Percentiles rank a stretch among this genome's conserved stretches.
Conservation (phyloP, 2,797 vertebrate genomes). For the Rhinogobio ventralis region DNA sequence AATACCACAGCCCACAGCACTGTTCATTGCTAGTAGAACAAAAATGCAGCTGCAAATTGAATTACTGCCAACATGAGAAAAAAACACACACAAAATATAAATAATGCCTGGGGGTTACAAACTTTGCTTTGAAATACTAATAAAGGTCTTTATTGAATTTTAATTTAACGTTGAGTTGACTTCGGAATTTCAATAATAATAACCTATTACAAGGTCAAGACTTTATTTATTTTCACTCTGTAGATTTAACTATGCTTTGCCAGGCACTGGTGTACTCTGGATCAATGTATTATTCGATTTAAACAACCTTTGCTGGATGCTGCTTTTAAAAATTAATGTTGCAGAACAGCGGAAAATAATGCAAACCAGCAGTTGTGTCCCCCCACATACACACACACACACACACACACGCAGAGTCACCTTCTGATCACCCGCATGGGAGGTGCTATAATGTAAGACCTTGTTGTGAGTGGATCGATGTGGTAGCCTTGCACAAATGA, state of each 20-base stretch:
- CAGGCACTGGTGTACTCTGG: conserved; percentile 23
- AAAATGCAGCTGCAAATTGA: not conserved
- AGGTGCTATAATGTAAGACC: conserved; percentile 18
- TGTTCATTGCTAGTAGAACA: conserved; percentile 3
- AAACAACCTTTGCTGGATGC: conserved; percentile 52
- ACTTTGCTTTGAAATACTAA: conserved; percentile 13
- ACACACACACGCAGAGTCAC: conserved; percentile 26
- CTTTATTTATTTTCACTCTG: conserved; percentile 47
- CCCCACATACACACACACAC: conserved; percentile 17
- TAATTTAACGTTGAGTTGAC: conserved; percentile 36
- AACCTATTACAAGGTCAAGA: conserved; percentile 43
- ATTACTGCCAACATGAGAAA: not conserved
- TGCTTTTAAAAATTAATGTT: conserved; percentile 59
- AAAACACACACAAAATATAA: not conserved
- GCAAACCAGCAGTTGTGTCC: conserved; percentile 34
- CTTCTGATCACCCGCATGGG: conserved; percentile 20
- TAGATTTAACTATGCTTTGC: conserved; percentile 45
- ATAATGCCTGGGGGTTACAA: conserved; percentile 34
- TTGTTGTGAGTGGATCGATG: conserved; percentile 44
- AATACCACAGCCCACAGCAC: not conserved
- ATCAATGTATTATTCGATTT: conserved; percentile 64
- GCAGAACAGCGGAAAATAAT: conserved; percentile 48
- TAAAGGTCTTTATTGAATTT: conserved; percentile 41
- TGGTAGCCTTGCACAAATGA: conserved; percentile 31
- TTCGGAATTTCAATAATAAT: conserved; percentile 43